These are phyloP conservation scores for Samia ricini DNA, from an alignment of 1,140 invertebrate genomes.

Conservation along the genomic window DNA sequence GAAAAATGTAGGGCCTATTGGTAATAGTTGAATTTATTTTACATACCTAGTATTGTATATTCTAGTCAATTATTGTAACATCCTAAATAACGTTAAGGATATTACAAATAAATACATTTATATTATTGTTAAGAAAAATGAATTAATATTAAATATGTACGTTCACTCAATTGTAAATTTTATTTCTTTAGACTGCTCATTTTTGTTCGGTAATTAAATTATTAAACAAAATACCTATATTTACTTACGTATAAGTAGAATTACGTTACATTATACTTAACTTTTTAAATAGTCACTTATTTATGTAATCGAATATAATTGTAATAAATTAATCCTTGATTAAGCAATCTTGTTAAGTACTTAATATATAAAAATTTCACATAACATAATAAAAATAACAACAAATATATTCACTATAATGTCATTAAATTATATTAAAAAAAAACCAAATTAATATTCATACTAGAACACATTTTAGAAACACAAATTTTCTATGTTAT, in stretches of 20 bases:
- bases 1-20: slow-evolving; percentile 46
- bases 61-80: slow-evolving; percentile 65
- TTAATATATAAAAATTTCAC: slow-evolving; percentile 1
- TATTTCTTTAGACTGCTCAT: background rate
- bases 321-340: background rate
- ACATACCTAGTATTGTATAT: slow-evolving; percentile 27
- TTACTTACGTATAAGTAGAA: background rate
- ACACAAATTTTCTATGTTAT: slow-evolving; percentile 1
- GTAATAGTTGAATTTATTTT: slow-evolving; percentile 22
- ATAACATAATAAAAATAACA: no score
- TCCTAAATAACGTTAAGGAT: slow-evolving; percentile 17
- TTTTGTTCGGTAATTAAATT: background rate
- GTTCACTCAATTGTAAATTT: background rate
- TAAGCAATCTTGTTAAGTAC: background rate
- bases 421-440: background rate
- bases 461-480: slow-evolving; percentile 1
- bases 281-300: background rate
- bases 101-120: slow-evolving; percentile 15
- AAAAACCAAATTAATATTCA: background rate
- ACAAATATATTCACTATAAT: background rate
- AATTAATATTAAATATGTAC: slow-evolving; percentile 8
- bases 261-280: background rate
- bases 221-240: background rate
- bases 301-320: background rate
- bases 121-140: slow-evolving; percentile 7